Evolutionary conservation across 2,113 vertebrate genomes (phyloP).

Genomic region (Saccopteryx bilineata): DNA sequence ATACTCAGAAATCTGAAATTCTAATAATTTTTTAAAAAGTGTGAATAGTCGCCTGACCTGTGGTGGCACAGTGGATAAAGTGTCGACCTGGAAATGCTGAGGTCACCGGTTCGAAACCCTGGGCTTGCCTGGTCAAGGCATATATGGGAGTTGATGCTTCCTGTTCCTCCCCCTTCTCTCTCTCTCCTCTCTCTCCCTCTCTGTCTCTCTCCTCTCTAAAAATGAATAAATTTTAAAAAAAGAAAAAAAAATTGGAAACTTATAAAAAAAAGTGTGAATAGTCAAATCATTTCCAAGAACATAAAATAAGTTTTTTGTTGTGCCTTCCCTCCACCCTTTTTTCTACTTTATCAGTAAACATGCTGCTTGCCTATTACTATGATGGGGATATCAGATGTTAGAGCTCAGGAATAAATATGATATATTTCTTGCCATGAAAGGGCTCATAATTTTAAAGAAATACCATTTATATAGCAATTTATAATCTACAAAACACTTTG

Average conservation of each 20-base stretch:
- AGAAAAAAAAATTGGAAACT: too few species aligned
- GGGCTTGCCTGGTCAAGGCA: too few species aligned
- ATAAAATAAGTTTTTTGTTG: background rate
- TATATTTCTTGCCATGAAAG: background rate
- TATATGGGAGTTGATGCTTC: too few species aligned
- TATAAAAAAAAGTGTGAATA: background rate
- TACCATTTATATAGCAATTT: background rate
- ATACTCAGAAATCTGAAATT: background rate
- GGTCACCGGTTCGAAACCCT: too few species aligned
- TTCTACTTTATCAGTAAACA: slow-evolving; percentile 4
- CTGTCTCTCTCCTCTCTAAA: too few species aligned
- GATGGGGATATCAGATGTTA: background rate
- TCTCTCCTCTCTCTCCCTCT: too few species aligned
- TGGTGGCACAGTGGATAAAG: too few species aligned
- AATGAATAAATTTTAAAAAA: too few species aligned
- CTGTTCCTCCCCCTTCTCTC: too few species aligned
- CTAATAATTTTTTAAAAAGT: background rate
- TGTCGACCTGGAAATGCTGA: too few species aligned
- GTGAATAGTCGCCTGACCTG: background rate
- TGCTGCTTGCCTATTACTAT: background rate
- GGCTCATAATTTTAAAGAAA: background rate
- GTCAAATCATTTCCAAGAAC: background rate
- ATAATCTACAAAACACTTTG: background rate
- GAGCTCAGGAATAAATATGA: slow-evolving; percentile 8
- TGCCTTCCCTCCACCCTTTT: background rate